These are phyloP conservation scores for Cettia cetti DNA, from an alignment of 2,113 vertebrate genomes.

Conservation along the genomic window DNA sequence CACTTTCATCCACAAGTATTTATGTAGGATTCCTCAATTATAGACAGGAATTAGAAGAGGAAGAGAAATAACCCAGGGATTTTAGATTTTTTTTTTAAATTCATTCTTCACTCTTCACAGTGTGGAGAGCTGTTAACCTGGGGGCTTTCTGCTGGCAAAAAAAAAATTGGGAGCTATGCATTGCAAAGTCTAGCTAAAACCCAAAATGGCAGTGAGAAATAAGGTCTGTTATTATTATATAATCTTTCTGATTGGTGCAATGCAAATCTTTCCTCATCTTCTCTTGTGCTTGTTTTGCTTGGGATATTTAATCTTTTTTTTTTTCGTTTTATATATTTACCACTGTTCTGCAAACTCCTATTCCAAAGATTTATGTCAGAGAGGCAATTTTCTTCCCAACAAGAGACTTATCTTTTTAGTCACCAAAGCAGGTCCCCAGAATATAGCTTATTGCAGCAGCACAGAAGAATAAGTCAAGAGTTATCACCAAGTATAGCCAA, in stretches of 20 bases:
- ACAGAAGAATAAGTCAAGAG: conserved; percentile 50
- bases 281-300: neutral
- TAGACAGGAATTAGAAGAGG: neutral
- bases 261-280: neutral
- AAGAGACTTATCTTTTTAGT: conserved; percentile 46
- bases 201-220: neutral
- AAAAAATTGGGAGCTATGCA: rapidly evolving
- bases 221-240: neutral
- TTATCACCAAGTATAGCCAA: conserved; percentile 38
- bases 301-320: neutral
- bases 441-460: conserved; percentile 21
- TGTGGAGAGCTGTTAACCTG: neutral
- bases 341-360: neutral
- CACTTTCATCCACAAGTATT: neutral
- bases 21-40: neutral
- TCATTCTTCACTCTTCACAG: neutral
- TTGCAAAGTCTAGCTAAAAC: neutral
- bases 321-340: neutral
- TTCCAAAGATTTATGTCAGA: conserved; percentile 40
- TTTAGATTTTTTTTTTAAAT: neutral
- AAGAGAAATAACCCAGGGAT: neutral
- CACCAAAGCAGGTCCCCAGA: conserved; percentile 33
- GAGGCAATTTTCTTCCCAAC: conserved; percentile 44
- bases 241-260: neutral
- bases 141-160: neutral